phyloP scores from a whole-genome alignment of 2,113 vertebrate species.

The Suncus etruscus region DNA sequence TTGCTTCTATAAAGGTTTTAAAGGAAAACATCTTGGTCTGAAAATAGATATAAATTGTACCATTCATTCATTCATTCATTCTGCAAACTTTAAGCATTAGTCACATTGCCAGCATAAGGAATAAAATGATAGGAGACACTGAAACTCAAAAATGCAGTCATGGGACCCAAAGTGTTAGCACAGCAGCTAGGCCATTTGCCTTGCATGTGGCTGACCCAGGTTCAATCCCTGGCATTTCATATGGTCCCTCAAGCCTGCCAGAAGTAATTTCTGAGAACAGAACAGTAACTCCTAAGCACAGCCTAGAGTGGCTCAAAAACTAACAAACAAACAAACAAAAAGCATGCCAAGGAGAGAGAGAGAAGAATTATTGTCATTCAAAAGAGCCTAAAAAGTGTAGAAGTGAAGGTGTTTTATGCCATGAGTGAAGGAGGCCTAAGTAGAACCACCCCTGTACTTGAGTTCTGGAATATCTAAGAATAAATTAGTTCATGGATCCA shows the following conservation, averaged over 20 bases:
- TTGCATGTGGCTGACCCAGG: too few species aligned
- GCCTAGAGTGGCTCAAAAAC: too few species aligned
- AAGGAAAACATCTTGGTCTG: not conserved
- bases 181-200: too few species aligned
- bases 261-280: too few species aligned
- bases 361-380: not conserved
- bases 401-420: not conserved
- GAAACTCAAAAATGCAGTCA: not conserved
- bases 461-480: not conserved
- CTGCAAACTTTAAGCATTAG: not conserved
- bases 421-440: not conserved
- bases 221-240: too few species aligned
- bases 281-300: too few species aligned
- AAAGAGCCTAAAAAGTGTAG: not conserved
- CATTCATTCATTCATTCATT: constrained; percentile 5
- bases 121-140: not conserved
- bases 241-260: too few species aligned
- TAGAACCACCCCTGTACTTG: not conserved
- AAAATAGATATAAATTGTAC: not conserved
- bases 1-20: not conserved
- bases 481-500: constrained; percentile 2
- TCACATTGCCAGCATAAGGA: not conserved
- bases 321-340: too few species aligned
- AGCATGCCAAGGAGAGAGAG: not conserved
- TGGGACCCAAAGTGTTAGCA: not conserved